A percentile compares a stretch with the other conserved stretches of the same genome.
Conservation (phyloP, 2,888 invertebrate genomes). For the Drosophila greeni region DNA sequence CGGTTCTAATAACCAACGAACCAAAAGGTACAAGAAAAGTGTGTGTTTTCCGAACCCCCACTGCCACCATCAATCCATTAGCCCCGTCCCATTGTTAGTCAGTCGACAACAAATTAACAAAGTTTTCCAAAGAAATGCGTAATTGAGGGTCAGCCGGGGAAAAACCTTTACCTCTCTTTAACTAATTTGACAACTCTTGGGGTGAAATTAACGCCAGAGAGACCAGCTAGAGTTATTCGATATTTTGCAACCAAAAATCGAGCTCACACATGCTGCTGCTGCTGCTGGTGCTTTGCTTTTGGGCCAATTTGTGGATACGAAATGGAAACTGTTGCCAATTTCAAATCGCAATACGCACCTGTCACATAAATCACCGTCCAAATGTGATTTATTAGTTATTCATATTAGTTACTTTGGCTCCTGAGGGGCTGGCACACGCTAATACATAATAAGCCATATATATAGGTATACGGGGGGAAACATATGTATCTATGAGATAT, state of each 20-base stretch:
- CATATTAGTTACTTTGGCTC: slow-evolving; percentile 64
- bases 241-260: slow-evolving; percentile 40
- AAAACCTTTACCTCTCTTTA: slow-evolving; percentile 15
- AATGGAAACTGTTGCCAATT: slow-evolving; percentile 70
- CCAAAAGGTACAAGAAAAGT: slow-evolving; percentile 15
- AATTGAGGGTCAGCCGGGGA: slow-evolving; percentile 56
- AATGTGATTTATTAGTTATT: slow-evolving; percentile 72
- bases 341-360: slow-evolving; percentile 72
- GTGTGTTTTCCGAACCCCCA: slow-evolving; percentile 25
- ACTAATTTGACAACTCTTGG: slow-evolving; percentile 63
- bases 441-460: slow-evolving; percentile 70
- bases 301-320: slow-evolving; percentile 62
- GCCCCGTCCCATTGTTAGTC: slow-evolving; percentile 56
- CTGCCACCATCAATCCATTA: slow-evolving; percentile 18
- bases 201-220: slow-evolving; percentile 44
- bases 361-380: slow-evolving; percentile 69
- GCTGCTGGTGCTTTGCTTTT: slow-evolving; percentile 33
- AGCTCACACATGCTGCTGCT: slow-evolving; percentile 38
- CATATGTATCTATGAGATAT: slow-evolving; percentile 65
- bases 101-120: slow-evolving; percentile 67
- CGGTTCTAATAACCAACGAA: slow-evolving; percentile 50
- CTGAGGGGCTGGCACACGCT: slow-evolving; percentile 50
- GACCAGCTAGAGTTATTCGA: slow-evolving; percentile 13
- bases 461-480: slow-evolving; percentile 45
- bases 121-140: slow-evolving; percentile 66